Percentiles rank a stretch among this genome's conserved stretches.
These are phyloP conservation scores for Xiphophorus couchianus DNA, from an alignment of 2,113 vertebrate genomes.

Conservation along the genomic window DNA sequence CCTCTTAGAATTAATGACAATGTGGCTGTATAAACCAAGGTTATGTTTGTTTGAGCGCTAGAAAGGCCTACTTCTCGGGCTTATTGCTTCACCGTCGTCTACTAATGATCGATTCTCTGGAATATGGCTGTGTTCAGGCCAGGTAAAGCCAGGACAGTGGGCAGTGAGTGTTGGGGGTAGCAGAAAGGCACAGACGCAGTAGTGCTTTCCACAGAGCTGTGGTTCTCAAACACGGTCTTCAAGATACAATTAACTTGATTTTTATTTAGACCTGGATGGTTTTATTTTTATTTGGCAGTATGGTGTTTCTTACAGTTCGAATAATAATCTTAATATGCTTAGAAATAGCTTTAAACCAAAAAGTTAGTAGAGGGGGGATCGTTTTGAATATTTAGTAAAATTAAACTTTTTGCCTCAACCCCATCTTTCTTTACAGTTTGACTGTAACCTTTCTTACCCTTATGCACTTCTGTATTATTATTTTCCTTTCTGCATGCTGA, in stretches of 20 bases:
- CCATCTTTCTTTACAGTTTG: no score
- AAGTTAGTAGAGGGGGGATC: no score
- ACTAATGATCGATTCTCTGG: constrained; percentile 58
- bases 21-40: constrained; percentile 62
- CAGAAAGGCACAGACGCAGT: background rate
- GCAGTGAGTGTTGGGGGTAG: constrained; percentile 8
- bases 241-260: background rate
- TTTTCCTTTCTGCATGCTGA: no score
- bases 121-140: constrained; percentile 29
- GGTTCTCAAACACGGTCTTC: background rate
- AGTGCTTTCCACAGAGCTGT: background rate
- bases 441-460: no score
- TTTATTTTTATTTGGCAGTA: no score
- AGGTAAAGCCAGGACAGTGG: constrained; percentile 27
- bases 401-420: no score
- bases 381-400: no score
- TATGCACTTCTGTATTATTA: no score
- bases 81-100: constrained; percentile 54
- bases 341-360: no score
- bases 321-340: no score
- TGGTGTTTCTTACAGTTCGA: no score
- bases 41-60: constrained; percentile 72
- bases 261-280: no score
- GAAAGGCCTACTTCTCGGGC: constrained; percentile 45
- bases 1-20: constrained; percentile 66